Base-by-base conservation (phyloP, 30 jellyfish, hydroid and myxozoan genomes). In the Nemopilema nomurai region DNA sequence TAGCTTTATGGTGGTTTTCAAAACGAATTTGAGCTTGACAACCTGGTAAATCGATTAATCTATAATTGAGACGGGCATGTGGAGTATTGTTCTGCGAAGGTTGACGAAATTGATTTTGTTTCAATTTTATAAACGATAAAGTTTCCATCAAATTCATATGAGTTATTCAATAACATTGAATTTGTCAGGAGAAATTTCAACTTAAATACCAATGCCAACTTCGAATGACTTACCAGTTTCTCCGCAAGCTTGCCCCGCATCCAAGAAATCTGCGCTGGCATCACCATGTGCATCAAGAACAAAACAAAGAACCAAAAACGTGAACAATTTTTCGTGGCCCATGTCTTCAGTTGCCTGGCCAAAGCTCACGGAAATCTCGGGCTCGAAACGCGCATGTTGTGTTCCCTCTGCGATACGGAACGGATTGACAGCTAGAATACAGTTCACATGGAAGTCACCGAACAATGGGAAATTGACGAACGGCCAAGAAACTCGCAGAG, bases 161-260 rank as follows among this genome's bases (percentile, higher is more conserved):
- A 19, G 0, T 1, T 8, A 23, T 9, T 23, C n/a, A n/a, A n/a
- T n/a, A n/a, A n/a, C n/a, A 67, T 67, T 29, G 20, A 62, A n/a
- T 13, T 13, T 41, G 57, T 41, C 57, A 41, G 57, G 13, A 41
- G 13, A 41, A 41, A 41, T 41, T 6, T 13, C 6, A 41, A 6
- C 13, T 41, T 30, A 26, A 71, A 23, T 13, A n/a, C n/a, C n/a
- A n/a, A n/a, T n/a, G n/a, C n/a, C n/a, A n/a, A n/a, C n/a, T n/a
- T n/a, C 0, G 30, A 8, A 21, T 18, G 18, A 18, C 77, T 51
- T 20, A 82, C 90, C 90, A 31, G 77, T 1, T 70, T 82, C 90
- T 68, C 90, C 90, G 32, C 90, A 82, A 49, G 68, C 90, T 26
- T 82, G 90, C 67, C 83, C 84, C 4, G 80, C 84, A 20, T 82